Evolutionary conservation across 23 tunicate genomes (phyloP), one percentile per base, ranked within the genome.

Genomic region (Trididemnum clinides): DNA sequence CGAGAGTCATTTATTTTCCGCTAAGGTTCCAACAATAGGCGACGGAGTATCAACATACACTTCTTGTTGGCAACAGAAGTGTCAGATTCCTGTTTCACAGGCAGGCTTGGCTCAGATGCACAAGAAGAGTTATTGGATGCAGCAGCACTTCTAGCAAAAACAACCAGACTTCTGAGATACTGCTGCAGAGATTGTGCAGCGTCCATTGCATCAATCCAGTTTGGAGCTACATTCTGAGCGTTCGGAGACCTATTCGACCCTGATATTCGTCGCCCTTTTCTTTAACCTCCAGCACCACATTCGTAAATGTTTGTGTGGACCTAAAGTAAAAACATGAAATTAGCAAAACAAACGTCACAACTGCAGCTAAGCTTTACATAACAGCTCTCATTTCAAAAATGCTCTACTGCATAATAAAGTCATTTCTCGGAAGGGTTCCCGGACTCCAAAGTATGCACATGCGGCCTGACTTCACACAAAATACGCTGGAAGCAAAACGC

Each of bases 221-320:
- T 23, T 6, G 37, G 75, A 5, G 7, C 7, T 3, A 31, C 10
- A 31, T 59, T 59, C 27, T 15, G 5, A 10, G 6, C 69, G 69
- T 59, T 59, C 5, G 12, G 19, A 6, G 75, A 31, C n/a, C 22
- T 66, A 6, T 32, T 66, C 10, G 75, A 66, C 6, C 75, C 75
- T 6, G 75, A 66, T 5, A 29, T 5, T 4, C 75, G 75, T 10
- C 75, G 36, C 4, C 75, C 98, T 18, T 89, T 54, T 28, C 98
- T 72, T 28, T 90, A 83, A 21, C 98, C 98, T 64, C 98, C 98
- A 54, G 94, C 88, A 12, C 98, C 98, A 83, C 87, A 85, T 0
- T 90, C 94, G 94, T 94, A 95, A 23, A 93, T 88, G n/a, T 93
- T 93, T 95, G 89, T 94, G 73, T 94, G 98, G 1, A 94, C 98